These are phyloP conservation scores for Bombylius discolor DNA, from an alignment of 2,888 invertebrate genomes.

Conservation along the genomic window DNA sequence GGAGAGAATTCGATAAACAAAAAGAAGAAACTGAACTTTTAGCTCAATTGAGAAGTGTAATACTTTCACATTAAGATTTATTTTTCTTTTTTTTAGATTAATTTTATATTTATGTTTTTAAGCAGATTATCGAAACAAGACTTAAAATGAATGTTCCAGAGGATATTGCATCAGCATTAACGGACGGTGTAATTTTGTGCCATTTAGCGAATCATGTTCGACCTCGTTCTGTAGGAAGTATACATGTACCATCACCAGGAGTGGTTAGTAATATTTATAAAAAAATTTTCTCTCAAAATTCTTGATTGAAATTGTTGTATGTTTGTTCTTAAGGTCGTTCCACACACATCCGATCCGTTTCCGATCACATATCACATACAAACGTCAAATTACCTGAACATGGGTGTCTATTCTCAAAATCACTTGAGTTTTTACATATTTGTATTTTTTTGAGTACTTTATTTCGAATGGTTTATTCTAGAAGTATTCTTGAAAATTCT, in stretches of 20 bases:
- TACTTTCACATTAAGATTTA: conserved; percentile 19
- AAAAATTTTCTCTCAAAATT: neutral
- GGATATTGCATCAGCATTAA: conserved; percentile 69
- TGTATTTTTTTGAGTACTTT: too few species aligned
- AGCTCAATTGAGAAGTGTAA: conserved; percentile 68
- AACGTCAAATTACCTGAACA: too few species aligned
- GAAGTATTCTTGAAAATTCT: too few species aligned
- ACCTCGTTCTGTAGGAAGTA: conserved; percentile 81
- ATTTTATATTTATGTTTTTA: conserved; percentile 9
- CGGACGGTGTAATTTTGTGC: conserved; percentile 87
- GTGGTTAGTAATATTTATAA: conserved; percentile 49
- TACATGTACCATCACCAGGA: conserved; percentile 87
- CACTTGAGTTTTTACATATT: too few species aligned
- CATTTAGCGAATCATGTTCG: conserved; percentile 88
- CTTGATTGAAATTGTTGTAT: neutral
- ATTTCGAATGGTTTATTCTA: too few species aligned
- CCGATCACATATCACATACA: too few species aligned
- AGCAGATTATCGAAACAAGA: conserved; percentile 75
- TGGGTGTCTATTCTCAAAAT: too few species aligned
- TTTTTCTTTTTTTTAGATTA: neutral
- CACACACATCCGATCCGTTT: too few species aligned
- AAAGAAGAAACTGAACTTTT: conserved; percentile 78
- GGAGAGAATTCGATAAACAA: conserved; percentile 81
- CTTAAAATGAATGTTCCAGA: conserved; percentile 82
- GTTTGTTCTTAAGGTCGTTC: too few species aligned